These are phyloP conservation scores for Dasysyrphus albostriatus DNA, from an alignment of 2,888 invertebrate genomes.

Conservation along the genomic window DNA sequence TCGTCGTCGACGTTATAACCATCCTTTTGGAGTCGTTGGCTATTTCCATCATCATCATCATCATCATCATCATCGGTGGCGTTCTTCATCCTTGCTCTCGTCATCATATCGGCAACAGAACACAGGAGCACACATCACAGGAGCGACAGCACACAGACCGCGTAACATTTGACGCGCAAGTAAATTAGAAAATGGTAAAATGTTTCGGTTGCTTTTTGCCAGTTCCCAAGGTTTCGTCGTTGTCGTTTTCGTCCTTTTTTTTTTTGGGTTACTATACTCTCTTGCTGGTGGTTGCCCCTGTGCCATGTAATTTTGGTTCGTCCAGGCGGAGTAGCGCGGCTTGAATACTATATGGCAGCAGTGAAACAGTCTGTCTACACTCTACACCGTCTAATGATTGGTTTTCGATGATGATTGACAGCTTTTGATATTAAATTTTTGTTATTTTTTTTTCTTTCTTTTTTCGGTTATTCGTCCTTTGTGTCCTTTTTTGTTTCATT, in stretches of 20 bases:
- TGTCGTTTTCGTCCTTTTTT: conserved; percentile 17
- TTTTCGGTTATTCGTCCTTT: conserved; percentile 33
- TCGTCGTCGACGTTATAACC: conserved; percentile 14
- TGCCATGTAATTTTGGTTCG: conserved; percentile 62
- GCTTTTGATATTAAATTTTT: conserved; percentile 75
- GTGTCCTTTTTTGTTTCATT: conserved; percentile 42
- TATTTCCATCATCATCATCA: conserved; percentile 40
- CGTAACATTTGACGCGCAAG: conserved; percentile 75
- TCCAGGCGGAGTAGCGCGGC: conserved; percentile 36
- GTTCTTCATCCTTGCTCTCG: conserved; percentile 36
- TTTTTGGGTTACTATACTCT: conserved; percentile 20
- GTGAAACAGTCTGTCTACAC: conserved; percentile 65
- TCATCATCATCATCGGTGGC: conserved; percentile 29
- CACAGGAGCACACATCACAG: conserved; percentile 55
- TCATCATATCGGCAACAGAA: conserved; percentile 49
- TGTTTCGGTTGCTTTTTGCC: conserved; percentile 58
- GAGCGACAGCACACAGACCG: conserved; percentile 56
- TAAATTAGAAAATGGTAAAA: conserved; percentile 75
- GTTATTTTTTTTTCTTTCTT: conserved; percentile 51
- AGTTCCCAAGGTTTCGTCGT: conserved; percentile 28
- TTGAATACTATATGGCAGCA: conserved; percentile 55
- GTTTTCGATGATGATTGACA: conserved; percentile 76
- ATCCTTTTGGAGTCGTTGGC: conserved; percentile 19
- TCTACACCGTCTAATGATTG: conserved; percentile 73
- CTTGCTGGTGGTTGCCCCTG: conserved; percentile 13